Percentiles rank a stretch among this genome's conserved stretches.
phyloP scores from a whole-genome alignment of 2,113 vertebrate species.

The Camelus bactrianus region DNA sequence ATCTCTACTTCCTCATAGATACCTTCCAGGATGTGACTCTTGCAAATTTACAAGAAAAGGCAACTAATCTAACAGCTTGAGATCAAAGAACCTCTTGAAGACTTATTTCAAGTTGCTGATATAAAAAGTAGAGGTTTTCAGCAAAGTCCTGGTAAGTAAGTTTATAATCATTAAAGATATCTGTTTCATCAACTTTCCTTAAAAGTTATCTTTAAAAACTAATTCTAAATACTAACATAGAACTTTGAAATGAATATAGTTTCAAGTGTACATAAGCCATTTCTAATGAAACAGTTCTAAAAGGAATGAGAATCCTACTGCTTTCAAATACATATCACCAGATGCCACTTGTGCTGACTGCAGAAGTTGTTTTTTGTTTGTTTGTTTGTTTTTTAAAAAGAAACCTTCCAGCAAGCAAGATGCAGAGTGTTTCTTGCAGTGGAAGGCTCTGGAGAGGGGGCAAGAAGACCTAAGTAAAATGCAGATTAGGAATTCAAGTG shows the following conservation, averaged over 20 bases:
- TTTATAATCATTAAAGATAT: constrained; percentile 20
- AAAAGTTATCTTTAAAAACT: constrained; percentile 7
- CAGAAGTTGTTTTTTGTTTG: background rate
- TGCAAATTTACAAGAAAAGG: constrained; percentile 6
- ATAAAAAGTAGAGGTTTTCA: constrained; percentile 37
- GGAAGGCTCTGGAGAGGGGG: background rate
- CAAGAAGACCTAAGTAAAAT: background rate
- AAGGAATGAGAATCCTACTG: background rate
- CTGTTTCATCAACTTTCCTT: constrained; percentile 27
- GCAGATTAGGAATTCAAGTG: constrained; percentile 3
- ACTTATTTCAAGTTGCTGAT: constrained; percentile 3
- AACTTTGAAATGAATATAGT: constrained; percentile 34
- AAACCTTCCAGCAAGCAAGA: background rate
- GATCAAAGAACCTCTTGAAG: background rate
- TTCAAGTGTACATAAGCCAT: background rate
- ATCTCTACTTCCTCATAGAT: background rate
- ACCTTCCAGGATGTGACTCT: background rate
- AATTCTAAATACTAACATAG: constrained; percentile 17
- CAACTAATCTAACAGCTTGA: background rate
- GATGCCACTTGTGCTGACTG: background rate
- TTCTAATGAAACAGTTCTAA: constrained; percentile 9
- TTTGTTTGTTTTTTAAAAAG: background rate
- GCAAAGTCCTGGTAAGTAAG: constrained; percentile 26
- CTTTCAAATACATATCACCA: background rate
- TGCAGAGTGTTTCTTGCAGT: background rate